phyloP scores from a whole-genome alignment of 2,113 vertebrate genomes.

The Cyprinus carpio region DNA sequence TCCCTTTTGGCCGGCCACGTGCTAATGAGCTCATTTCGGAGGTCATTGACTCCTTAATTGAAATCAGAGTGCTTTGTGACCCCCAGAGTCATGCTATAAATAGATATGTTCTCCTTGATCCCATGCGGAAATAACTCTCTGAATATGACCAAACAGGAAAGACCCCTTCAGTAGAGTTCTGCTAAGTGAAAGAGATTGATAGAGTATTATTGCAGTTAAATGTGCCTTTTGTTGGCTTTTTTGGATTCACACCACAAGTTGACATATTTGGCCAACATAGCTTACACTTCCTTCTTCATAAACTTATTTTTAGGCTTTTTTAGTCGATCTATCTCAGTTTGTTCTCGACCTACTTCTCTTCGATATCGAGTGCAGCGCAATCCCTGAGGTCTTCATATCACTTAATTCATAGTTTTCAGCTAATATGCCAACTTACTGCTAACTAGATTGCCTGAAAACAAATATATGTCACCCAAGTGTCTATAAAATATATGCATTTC shows the following conservation, averaged over 20 bases:
- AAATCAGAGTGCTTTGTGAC: slow-evolving; percentile 44
- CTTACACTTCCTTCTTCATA: background rate
- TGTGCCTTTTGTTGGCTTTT: background rate
- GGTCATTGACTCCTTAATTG: slow-evolving; percentile 56
- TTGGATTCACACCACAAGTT: background rate
- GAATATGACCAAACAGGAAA: slow-evolving; percentile 26
- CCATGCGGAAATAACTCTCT: slow-evolving; percentile 46
- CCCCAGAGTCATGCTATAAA: slow-evolving; percentile 50
- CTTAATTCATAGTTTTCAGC: background rate
- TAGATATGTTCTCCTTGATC: slow-evolving; percentile 46
- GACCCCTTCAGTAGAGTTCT: background rate
- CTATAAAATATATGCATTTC: background rate
- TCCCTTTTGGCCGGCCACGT: slow-evolving; percentile 44
- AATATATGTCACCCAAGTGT: background rate
- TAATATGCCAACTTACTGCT: background rate
- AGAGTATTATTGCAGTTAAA: background rate
- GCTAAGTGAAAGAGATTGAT: background rate
- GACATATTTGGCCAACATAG: background rate
- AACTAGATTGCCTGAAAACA: background rate
- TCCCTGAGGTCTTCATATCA: slow-evolving; percentile 35
- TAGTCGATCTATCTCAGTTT: slow-evolving; percentile 15
- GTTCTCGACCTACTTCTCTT: slow-evolving; percentile 30
- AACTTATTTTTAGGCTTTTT: background rate
- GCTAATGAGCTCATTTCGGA: slow-evolving; percentile 57
- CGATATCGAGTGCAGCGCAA: slow-evolving; percentile 15